Evolutionary conservation across 2,113 vertebrate species (phyloP), one percentile per base, ranked within the genome.

Genomic region (Emydura subglobosa): DNA sequence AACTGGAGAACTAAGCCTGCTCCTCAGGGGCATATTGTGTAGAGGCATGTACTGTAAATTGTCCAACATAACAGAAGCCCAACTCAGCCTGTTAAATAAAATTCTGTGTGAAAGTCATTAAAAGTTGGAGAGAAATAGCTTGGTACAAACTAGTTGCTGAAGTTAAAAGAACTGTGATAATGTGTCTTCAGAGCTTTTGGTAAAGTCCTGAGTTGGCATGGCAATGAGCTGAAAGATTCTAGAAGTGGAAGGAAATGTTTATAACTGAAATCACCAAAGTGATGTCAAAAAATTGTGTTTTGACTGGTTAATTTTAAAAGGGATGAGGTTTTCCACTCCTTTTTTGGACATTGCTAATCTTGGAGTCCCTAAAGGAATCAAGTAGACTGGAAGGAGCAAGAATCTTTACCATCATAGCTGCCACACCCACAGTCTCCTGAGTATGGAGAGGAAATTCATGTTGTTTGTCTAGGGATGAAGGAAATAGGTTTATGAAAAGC

Each of bases 1-100:
- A 72, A 29, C 24, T 17, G 54, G 14, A 55, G 50, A 81, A 90
- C 54, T 42, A 16, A 55, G 53, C 81, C 61, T 0, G 0, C 17
- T 21, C 17, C 34, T 72, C 4, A 39, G 14, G 19, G 55, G 16
- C 51, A 65, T 86, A 51, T 74, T 74, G 47, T 82, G 90, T 7
- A n/a, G 24, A 82, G 27, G 50, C 10, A 21, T 55, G 83, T 54
- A 79, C 42, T 50, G 31, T 27, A 86, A 88, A 49, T 13, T 88
- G 39, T 65, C 39, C 39, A 44, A 57, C 9, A 3, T 61, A 74
- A 49, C 31, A 49, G 10, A 6, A 72, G 34, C 14, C 34, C 34
- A 72, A 17, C 39, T 82, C 90, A 61, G 83, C 47, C 12, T 79
- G 13, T 86, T 90, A 87, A 10, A 29, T 74, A 84, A 86, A 16